phyloP scores from a whole-genome alignment of 2,113 vertebrate genomes.

The Lepidiolamprologus cunningtoni region DNA sequence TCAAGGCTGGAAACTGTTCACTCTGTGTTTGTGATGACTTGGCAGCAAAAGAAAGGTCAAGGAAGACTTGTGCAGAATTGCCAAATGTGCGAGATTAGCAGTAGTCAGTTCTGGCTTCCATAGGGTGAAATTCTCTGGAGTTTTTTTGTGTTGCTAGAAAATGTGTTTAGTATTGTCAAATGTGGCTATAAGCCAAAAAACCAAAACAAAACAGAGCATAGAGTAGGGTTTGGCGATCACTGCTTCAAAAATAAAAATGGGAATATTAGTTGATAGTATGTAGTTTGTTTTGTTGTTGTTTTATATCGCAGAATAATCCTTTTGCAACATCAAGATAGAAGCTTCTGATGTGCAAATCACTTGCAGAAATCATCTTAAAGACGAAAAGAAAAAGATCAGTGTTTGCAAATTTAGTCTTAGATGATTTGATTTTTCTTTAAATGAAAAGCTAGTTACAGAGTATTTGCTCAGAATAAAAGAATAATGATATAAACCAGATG shows the following conservation, averaged over 20 bases:
- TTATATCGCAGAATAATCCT: neutral
- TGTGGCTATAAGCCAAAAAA: neutral
- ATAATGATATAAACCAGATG: neutral
- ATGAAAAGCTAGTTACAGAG: neutral
- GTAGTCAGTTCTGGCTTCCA: neutral
- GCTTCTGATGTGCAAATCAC: neutral
- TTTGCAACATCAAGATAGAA: neutral
- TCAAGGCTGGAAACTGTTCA: constrained; percentile 29
- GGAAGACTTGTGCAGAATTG: constrained; percentile 37
- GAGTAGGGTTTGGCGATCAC: neutral
- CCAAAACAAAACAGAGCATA: neutral
- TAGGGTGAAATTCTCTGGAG: neutral
- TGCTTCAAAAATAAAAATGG: neutral
- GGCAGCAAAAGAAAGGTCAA: constrained; percentile 53
- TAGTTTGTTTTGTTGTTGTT: neutral
- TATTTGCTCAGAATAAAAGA: fast-evolving
- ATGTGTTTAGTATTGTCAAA: constrained; percentile 13
- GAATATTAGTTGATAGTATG: neutral
- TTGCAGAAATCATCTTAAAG: neutral
- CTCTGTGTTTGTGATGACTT: constrained; percentile 53
- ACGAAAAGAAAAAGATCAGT: neutral
- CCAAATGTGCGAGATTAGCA: constrained; percentile 31
- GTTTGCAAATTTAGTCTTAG: neutral
- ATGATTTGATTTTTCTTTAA: neutral
- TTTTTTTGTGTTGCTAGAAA: neutral